Evolutionary conservation across 2,888 invertebrate species (phyloP).

Genomic region (Cryptocephalus moraei): DNA sequence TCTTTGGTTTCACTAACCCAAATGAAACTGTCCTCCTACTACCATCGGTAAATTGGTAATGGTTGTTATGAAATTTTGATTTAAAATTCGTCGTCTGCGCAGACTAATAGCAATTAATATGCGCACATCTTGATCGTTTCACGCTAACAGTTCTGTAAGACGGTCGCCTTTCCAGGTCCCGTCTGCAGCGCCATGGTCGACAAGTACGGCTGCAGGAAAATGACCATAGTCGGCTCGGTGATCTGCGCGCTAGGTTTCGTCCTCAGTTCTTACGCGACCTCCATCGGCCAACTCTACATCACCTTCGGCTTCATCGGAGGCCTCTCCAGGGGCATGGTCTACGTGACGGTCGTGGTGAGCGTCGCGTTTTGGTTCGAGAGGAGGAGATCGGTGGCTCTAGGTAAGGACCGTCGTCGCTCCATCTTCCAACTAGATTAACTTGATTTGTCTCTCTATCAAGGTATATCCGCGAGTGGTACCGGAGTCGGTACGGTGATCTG

Average conservation of each 20-base stretch:
- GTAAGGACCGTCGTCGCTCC: constrained; percentile 43
- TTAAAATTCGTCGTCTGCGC: too few relatives aligned
- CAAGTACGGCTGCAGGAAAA: constrained; percentile 53
- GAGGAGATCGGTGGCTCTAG: constrained; percentile 74
- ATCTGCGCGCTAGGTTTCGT: constrained; percentile 68
- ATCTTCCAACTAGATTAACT: too few relatives aligned
- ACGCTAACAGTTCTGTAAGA: too few relatives aligned
- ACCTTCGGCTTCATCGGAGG: constrained; percentile 82
- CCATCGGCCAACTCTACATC: constrained; percentile 68
- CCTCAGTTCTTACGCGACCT: constrained; percentile 57
- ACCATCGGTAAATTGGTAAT: too few relatives aligned
- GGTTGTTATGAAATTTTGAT: too few relatives aligned
- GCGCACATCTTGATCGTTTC: too few relatives aligned
- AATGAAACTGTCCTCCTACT: too few relatives aligned
- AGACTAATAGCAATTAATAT: too few relatives aligned
- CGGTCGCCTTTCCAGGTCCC: constrained; percentile 60
- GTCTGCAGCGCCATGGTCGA: constrained; percentile 78
- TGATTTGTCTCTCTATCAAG: too few relatives aligned
- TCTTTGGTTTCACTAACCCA: too few relatives aligned
- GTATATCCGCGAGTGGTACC: constrained; percentile 79
- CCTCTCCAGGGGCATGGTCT: constrained; percentile 72
- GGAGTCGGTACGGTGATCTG: constrained; percentile 86
- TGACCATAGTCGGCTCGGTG: constrained; percentile 51
- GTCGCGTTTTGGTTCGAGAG: constrained; percentile 91
- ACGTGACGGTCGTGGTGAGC: constrained; percentile 83